phyloP scores from a whole-genome alignment of 1,140 invertebrate genomes.

The Drosophila teissieri region DNA sequence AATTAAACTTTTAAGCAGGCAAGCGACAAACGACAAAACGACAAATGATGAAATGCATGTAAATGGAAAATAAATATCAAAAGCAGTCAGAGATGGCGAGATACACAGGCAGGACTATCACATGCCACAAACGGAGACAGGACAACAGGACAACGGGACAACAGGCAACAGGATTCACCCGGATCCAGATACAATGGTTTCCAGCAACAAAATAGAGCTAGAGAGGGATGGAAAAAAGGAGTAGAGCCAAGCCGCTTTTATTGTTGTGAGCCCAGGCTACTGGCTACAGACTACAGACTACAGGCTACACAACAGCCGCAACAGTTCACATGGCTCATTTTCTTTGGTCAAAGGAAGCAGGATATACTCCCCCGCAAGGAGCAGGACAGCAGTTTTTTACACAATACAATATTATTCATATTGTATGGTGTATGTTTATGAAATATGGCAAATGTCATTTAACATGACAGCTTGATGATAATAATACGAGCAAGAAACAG shows the following conservation, averaged over 20 bases:
- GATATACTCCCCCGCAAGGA: conserved; percentile 21
- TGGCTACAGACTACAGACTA: not conserved
- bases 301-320: conserved; percentile 59
- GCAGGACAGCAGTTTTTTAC: conserved; percentile 33
- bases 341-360: conserved; percentile 76
- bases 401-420: conserved; percentile 53
- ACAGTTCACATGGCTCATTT: conserved; percentile 81
- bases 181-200: conserved; percentile 34
- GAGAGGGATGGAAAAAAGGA: conserved; percentile 14
- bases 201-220: conserved; percentile 38
- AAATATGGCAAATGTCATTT: conserved; percentile 84
- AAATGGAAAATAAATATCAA: conserved; percentile 74
- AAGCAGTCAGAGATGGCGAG: conserved; percentile 17
- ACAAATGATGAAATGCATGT: conserved; percentile 75
- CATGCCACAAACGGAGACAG: conserved; percentile 67
- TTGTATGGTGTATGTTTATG: conserved; percentile 62
- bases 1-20: conserved; percentile 80
- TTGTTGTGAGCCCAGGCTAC: conserved; percentile 22
- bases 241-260: conserved; percentile 40
- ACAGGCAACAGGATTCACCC: conserved; percentile 49
- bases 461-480: conserved; percentile 84
- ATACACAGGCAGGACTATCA: conserved; percentile 40
- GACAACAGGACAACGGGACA: conserved; percentile 52
- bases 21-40: conserved; percentile 36
- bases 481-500: conserved; percentile 64